Evolutionary conservation across 2,113 vertebrate species (phyloP).

Genomic region (Argyrosomus japonicus): DNA sequence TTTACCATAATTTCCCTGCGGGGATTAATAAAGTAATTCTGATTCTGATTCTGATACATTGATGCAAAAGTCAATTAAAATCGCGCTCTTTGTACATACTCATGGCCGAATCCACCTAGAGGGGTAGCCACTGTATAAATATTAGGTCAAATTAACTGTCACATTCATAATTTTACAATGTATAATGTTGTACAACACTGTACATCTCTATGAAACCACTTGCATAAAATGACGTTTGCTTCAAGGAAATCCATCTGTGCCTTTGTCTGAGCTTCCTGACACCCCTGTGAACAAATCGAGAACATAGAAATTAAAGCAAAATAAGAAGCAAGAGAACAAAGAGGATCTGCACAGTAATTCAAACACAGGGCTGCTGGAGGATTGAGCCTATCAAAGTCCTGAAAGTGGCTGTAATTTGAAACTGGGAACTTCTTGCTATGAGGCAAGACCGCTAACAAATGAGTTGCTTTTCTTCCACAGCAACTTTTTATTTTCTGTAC

Average conservation of each 20-base stretch:
- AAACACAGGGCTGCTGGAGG: neutral
- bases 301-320: neutral
- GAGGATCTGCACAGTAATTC: neutral
- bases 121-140: neutral
- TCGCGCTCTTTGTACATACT: too few species aligned
- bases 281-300: neutral
- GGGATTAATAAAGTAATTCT: too few species aligned
- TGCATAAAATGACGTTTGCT: neutral
- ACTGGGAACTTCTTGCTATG: neutral
- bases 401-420: slow-evolving; percentile 8
- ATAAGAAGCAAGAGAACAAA: neutral
- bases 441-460: neutral
- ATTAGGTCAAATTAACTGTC: neutral
- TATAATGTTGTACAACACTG: neutral
- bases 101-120: too few species aligned
- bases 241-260: neutral
- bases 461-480: neutral
- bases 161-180: neutral
- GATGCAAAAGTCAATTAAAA: too few species aligned
- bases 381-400: neutral
- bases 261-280: neutral
- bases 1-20: too few species aligned
- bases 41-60: too few species aligned
- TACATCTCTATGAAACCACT: too few species aligned
- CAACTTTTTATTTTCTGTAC: neutral